Conservation (phyloP, 2,113 vertebrate genomes). For the Camelus dromedarius region DNA sequence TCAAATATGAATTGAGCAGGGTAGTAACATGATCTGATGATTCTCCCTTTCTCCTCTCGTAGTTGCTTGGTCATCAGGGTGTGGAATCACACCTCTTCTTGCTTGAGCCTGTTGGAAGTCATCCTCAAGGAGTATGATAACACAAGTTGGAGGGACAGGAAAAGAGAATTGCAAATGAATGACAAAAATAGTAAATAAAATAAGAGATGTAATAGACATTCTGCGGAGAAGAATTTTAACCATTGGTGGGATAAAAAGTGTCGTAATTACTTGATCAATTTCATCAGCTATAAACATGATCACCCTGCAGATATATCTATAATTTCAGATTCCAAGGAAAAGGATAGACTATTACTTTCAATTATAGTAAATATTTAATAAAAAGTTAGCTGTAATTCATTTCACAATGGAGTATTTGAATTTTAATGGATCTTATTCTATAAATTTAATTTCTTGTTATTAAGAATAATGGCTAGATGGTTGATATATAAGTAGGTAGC, state of each 20-base stretch:
- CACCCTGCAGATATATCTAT: not conserved
- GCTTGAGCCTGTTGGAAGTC: not conserved
- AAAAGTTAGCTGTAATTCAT: not conserved
- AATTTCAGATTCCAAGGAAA: slow-evolving; percentile 1
- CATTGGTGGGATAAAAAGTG: not conserved
- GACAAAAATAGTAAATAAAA: not conserved
- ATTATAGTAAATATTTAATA: not conserved
- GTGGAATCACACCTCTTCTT: not conserved
- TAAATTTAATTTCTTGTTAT: not conserved
- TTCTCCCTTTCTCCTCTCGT: not conserved
- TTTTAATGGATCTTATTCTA: not conserved
- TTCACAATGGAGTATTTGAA: not conserved
- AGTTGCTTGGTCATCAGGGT: not conserved
- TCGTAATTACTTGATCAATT: not conserved
- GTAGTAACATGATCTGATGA: not conserved
- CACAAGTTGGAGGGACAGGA: not conserved
- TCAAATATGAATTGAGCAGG: not conserved
- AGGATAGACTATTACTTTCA: not conserved
- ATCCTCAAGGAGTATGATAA: not conserved
- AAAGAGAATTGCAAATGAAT: not conserved
- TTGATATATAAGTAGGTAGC: not conserved
- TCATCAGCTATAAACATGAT: not conserved
- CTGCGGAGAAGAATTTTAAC: not conserved
- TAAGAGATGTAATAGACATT: not conserved
- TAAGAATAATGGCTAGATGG: not conserved